Percentiles rank a stretch among this genome's conserved stretches.
Conservation (phyloP, 1,140 invertebrate genomes). For the Tetramorium alpestre region DNA sequence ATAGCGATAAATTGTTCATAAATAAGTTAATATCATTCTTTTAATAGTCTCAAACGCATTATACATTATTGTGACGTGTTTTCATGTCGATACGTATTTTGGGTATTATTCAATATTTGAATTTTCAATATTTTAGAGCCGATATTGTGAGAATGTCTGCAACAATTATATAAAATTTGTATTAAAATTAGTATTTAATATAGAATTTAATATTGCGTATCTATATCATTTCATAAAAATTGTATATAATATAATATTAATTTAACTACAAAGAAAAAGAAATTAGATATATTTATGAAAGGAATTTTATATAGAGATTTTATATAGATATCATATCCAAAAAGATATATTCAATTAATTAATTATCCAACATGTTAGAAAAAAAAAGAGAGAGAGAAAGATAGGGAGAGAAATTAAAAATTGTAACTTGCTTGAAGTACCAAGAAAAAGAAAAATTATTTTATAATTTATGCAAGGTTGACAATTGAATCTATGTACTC, state of each 20-base stretch:
- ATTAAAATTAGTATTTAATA: conserved; percentile 1
- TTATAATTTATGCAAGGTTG: neutral
- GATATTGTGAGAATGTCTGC: neutral
- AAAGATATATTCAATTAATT: neutral
- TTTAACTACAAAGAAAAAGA: neutral
- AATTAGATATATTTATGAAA: neutral
- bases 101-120: neutral
- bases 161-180: neutral
- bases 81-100: neutral
- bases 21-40: neutral
- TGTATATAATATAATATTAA: neutral
- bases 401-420: neutral
- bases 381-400: neutral
- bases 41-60: neutral
- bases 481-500: neutral
- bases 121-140: conserved; percentile 37
- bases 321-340: neutral
- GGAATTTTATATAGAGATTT: no score
- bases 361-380: neutral
- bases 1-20: neutral
- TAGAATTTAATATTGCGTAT: neutral
- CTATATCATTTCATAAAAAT: neutral
- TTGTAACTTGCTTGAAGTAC: neutral
- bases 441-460: neutral
- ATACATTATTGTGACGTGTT: neutral